Percentiles rank a stretch among this genome's conserved stretches.
These are phyloP conservation scores for Gobio occitaniae DNA, from an alignment of 2,797 vertebrate genomes.

Conservation along the genomic window DNA sequence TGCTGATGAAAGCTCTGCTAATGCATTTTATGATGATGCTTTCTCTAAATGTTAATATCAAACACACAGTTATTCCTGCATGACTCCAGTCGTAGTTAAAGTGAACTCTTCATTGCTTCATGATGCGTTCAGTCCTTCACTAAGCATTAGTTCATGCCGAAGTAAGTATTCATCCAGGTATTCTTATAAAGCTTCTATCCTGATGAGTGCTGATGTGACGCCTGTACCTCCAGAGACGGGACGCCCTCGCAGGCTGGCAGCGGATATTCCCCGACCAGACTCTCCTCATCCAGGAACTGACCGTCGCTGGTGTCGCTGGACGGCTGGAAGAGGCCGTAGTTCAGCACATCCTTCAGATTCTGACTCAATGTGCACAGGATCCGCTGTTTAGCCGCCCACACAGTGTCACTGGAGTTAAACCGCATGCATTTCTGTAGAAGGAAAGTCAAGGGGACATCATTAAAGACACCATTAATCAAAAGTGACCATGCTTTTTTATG, in stretches of 20 bases:
- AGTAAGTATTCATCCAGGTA: not conserved
- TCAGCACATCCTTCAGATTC: conserved; percentile 93
- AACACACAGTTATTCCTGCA: too few relatives aligned
- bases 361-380: conserved; percentile 92
- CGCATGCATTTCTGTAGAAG: conserved; percentile 89
- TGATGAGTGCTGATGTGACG: too few relatives aligned
- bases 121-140: not conserved
- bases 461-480: not conserved
- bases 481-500: not conserved
- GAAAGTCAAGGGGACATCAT: not conserved
- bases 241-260: conserved; percentile 87
- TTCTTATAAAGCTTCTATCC: not conserved
- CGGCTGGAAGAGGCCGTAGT: conserved; percentile 95
- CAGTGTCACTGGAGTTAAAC: conserved; percentile 89
- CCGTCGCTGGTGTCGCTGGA: conserved; percentile 87
- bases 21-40: not conserved
- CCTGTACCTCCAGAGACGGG: conserved; percentile 87
- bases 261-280: conserved; percentile 89
- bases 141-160: not conserved
- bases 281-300: conserved; percentile 94
- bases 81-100: not conserved
- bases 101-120: not conserved
- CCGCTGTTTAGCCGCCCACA: conserved; percentile 94
- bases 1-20: not conserved
- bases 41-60: not conserved